Evolutionary conservation across 2,113 vertebrate genomes (phyloP), one percentile per base, ranked within the genome.

Genomic region (Notarius lentiginosus): DNA sequence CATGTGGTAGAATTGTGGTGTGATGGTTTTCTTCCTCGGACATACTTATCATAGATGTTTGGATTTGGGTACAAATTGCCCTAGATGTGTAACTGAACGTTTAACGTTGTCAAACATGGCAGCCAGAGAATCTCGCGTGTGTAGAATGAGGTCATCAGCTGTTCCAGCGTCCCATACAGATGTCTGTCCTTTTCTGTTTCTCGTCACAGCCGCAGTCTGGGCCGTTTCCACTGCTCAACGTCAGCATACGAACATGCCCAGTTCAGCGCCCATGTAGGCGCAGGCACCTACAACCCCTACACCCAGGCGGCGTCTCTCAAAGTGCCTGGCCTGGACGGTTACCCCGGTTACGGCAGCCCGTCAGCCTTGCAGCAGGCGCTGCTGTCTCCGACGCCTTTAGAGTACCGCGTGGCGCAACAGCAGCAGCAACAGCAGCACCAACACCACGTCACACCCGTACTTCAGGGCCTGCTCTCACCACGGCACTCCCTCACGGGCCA

Each of bases 321-420:
- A 90, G 96, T 83, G 85, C 97, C 90, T 2, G 94, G 95, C 81
- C 94, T 95, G 91, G 97, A 92, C 84, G 95, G 91, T 82, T 97
- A 95, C 91, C 96, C 96, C 91, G 95, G 76, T 81, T 95, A 95
- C 2, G 94, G 93, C 68, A 85, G 95, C 6, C 93, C 97, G 0
- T 99, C 98, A 0, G 95, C 97, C 81, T 96, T 99, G 90, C 98
- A 99, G 92, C 98, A 99, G 94, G 98, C 98, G 14, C 95, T 99
- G 92, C 95, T 99, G 17, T 99, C 98, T 58, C 98, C 98, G 0
- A 99, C 97, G 0, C 97, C 98, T 0, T 93, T 96, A 47, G 97
- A 99, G 92, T 99, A 99, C 89, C 97, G 97, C 89, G 93, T 94
- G 80, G 91, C 94, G 0, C 97, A 97, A 85, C 97, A 97, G 85